These are phyloP conservation scores for Candoia aspera DNA, from an alignment of 2,113 vertebrate species.

Conservation along the genomic window DNA sequence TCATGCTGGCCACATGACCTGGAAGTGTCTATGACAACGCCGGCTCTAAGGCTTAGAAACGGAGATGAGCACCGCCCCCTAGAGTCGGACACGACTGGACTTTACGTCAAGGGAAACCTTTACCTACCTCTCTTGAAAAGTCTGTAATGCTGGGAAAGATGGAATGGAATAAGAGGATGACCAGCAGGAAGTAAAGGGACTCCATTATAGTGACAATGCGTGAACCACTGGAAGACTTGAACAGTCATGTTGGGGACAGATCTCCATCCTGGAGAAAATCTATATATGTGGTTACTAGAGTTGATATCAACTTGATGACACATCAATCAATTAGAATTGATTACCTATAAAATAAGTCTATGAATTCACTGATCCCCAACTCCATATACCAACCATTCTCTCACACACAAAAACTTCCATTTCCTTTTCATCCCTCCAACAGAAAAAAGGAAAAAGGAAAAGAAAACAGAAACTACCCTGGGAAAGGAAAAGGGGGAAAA, in stretches of 20 bases:
- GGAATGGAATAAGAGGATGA: neutral
- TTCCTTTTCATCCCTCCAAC: neutral
- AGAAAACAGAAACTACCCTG: neutral
- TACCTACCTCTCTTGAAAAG: neutral
- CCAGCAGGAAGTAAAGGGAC: neutral
- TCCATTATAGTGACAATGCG: neutral
- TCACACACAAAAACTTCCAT: neutral
- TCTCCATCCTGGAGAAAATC: too few species aligned
- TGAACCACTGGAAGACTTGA: neutral
- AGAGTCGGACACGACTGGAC: too few species aligned
- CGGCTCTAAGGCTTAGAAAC: too few species aligned
- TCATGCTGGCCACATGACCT: too few species aligned
- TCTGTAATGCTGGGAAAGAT: neutral
- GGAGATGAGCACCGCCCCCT: too few species aligned
- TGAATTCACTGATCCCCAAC: neutral
- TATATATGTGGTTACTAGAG: too few species aligned
- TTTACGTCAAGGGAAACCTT: too few species aligned
- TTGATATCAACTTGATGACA: too few species aligned
- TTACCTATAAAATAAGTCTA: neutral
- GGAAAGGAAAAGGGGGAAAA: neutral
- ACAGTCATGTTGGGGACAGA: neutral
- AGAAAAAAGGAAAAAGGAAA: neutral
- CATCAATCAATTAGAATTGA: neutral
- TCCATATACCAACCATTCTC: neutral
- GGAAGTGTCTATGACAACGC: too few species aligned